phyloP scores from a whole-genome alignment of 2,888 invertebrate species.

The Papilio gigon region DNA sequence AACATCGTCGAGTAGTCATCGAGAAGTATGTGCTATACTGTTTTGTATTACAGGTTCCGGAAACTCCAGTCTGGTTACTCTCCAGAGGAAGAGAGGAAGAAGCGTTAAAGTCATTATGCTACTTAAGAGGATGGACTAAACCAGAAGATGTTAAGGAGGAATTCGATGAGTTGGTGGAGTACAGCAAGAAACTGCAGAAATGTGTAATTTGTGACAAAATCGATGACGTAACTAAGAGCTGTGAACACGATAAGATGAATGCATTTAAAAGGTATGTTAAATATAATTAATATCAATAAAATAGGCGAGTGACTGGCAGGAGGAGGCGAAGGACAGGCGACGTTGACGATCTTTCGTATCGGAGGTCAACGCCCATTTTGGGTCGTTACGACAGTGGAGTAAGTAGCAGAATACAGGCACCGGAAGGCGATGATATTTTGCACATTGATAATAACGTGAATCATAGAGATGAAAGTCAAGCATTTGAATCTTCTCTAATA shows the following conservation, averaged over 20 bases:
- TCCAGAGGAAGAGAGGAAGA: slow-evolving; percentile 76
- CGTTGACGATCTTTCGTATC: too few species aligned
- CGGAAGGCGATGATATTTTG: too few species aligned
- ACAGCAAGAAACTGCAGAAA: slow-evolving; percentile 64
- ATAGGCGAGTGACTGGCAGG: too few species aligned
- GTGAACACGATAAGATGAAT: slow-evolving; percentile 66
- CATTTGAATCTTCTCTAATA: neutral
- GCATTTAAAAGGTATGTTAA: slow-evolving; percentile 58
- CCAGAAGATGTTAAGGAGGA: slow-evolving; percentile 76
- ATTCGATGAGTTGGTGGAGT: slow-evolving; percentile 68
- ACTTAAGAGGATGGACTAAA: slow-evolving; percentile 81
- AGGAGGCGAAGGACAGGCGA: too few species aligned
- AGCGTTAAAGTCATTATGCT: slow-evolving; percentile 77
- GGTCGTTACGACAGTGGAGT: too few species aligned
- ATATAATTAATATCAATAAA: neutral
- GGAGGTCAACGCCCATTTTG: too few species aligned
- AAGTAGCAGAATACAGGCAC: too few species aligned
- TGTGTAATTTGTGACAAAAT: slow-evolving; percentile 66
- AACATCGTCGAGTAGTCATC: neutral
- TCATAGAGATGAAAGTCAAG: neutral
- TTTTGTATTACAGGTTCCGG: slow-evolving; percentile 71
- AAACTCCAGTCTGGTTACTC: slow-evolving; percentile 82
- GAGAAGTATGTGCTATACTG: neutral
- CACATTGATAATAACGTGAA: too few species aligned
- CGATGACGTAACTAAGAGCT: slow-evolving; percentile 51